Evolutionary conservation across 1,140 invertebrate genomes (phyloP).

Genomic region (Drosophila persimilis): DNA sequence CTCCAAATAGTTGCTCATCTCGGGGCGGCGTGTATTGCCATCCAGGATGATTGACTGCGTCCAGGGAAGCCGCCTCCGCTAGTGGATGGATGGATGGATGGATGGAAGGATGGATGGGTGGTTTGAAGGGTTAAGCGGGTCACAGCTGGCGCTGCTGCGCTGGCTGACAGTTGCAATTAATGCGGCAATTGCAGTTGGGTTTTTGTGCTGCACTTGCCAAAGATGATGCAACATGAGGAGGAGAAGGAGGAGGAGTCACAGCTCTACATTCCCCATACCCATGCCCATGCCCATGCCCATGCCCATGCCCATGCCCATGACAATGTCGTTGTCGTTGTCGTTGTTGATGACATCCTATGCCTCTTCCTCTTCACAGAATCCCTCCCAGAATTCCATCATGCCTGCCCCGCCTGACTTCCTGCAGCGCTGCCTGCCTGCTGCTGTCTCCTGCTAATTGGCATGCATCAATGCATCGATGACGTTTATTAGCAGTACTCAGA

Average conservation of each 20-base stretch:
- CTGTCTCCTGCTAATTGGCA: slow-evolving; percentile 68
- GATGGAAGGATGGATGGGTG: neutral
- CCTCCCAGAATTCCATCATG: neutral
- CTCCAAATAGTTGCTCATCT: slow-evolving; percentile 9
- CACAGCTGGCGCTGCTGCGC: slow-evolving; percentile 24
- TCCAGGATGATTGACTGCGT: slow-evolving; percentile 48
- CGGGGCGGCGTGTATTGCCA: slow-evolving; percentile 17
- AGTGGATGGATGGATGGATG: slow-evolving; percentile 21
- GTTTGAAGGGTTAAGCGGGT: slow-evolving; percentile 46
- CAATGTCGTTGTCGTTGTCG: slow-evolving; percentile 5
- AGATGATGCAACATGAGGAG: slow-evolving; percentile 49
- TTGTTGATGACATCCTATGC: too few relatives aligned
- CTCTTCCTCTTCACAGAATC: slow-evolving; percentile 10
- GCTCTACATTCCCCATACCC: neutral
- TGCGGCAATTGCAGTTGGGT: slow-evolving; percentile 62
- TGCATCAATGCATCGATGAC: slow-evolving; percentile 79
- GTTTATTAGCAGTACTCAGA: slow-evolving; percentile 77
- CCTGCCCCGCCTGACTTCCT: neutral
- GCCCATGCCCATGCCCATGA: slow-evolving; percentile 26
- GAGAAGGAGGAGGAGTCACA: neutral
- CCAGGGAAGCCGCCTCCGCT: slow-evolving; percentile 15
- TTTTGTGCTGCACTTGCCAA: slow-evolving; percentile 57
- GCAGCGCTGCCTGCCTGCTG: neutral
- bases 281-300: slow-evolving; percentile 28
- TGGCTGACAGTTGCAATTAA: slow-evolving; percentile 78